Base-by-base conservation (phyloP, 2,888 invertebrate genomes). In the Dryococelus australis region DNA sequence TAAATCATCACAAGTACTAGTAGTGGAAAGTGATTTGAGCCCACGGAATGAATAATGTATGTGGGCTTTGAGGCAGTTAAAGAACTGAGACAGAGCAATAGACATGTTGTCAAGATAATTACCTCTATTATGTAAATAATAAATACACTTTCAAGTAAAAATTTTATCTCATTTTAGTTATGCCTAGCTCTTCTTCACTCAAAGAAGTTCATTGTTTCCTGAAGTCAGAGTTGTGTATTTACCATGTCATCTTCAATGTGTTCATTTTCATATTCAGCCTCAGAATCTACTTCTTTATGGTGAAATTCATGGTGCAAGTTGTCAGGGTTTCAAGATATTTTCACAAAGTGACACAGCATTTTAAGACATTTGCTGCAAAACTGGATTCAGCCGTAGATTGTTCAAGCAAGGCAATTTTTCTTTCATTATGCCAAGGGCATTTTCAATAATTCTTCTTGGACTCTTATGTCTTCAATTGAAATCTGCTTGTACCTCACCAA, bases 401-500 rank as follows among this genome's bases (percentile, higher is more conserved):
- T 65, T 65, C 16, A 65, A 10, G 16, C 65, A 65, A n/a, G 65
- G 65, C 12, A 65, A 65, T 65, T 65, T 65, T 65, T 65, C 65
- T 65, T 65, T 65, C 65, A 65, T 65, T 65, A 65, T 65, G 65
- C 65, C 65, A 65, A 65, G 65, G n/a, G 65, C 65, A 65, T 65
- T 65, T 65, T 65, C 65, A 65, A 65, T 65, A 5, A 65, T 65
- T 65, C 65, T 65, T 65, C 65, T 65, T 12, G 65, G 8, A 65
- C 65, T 65, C 65, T 65, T 65, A 65, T 65, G 65, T 16, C 65
- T 65, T 65, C 65, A 12, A 16, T 65, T 65, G 65, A 65, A 65
- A 5, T 65, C 65, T 65, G 65, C 65, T 24, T 65, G 65, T 65
- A 65, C 65, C 10, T 65, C 65, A 65, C 24, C 65, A 20, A 65